Conservation (phyloP, 2,797 vertebrate species). For the Pseudopleuronectes americanus region DNA sequence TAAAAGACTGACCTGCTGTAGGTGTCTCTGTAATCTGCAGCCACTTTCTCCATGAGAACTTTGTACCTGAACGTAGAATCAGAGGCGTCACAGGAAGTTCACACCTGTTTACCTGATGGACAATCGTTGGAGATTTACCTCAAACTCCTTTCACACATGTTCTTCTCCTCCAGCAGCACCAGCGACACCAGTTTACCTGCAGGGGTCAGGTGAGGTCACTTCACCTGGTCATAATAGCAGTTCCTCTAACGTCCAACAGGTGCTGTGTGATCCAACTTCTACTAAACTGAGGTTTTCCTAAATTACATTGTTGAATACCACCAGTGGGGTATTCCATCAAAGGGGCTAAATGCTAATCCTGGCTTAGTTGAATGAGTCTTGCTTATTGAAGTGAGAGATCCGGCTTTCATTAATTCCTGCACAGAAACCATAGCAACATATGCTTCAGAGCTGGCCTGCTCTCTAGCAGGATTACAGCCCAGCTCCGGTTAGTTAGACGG, state of each 20-base stretch:
- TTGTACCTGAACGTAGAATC: constrained; percentile 82
- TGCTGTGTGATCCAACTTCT: too few relatives aligned
- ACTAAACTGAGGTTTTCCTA: too few relatives aligned
- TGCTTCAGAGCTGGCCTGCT: too few relatives aligned
- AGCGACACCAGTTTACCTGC: constrained; percentile 92
- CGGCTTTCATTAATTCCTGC: too few relatives aligned
- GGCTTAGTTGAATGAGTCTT: too few relatives aligned
- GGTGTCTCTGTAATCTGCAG: constrained; percentile 86
- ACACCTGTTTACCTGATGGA: neutral
- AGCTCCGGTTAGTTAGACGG: too few relatives aligned
- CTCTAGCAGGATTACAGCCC: too few relatives aligned
- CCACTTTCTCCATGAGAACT: constrained; percentile 87
- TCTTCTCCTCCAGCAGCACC: constrained; percentile 89
- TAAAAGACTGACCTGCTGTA: constrained; percentile 86
- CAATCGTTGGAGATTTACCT: constrained; percentile 79
- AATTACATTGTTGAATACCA: too few relatives aligned
- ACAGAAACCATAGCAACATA: too few relatives aligned
- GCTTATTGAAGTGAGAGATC: too few relatives aligned
- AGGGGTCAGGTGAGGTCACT: neutral
- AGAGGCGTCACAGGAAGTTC: neutral
- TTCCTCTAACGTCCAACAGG: neutral
- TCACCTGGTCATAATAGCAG: neutral
- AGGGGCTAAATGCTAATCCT: too few relatives aligned
- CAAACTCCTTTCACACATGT: constrained; percentile 82
- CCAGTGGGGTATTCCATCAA: too few relatives aligned